Evolutionary conservation across 2,888 invertebrate species (phyloP).

Genomic region (Xestia sexstrigata): DNA sequence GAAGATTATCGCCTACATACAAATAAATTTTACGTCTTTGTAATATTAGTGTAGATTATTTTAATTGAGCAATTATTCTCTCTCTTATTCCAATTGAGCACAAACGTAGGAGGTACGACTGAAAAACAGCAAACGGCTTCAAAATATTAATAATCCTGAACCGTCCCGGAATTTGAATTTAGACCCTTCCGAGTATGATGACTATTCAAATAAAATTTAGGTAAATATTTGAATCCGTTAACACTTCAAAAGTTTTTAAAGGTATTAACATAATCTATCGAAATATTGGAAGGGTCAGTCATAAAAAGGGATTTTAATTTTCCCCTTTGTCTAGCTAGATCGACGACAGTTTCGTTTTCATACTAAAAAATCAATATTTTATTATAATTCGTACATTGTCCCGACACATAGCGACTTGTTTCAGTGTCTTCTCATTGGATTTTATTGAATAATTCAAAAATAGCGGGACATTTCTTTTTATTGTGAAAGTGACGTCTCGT

Average conservation of each 20-base stretch:
- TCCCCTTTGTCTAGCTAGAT: slow-evolving; percentile 63
- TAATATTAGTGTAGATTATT: neutral
- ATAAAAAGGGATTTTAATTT: slow-evolving; percentile 64
- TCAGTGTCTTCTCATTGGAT: slow-evolving; percentile 81
- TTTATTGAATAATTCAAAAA: slow-evolving; percentile 88
- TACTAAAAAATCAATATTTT: slow-evolving; percentile 80
- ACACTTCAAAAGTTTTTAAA: neutral
- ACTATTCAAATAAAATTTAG: slow-evolving; percentile 26
- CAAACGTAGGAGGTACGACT: neutral
- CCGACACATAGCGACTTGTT: slow-evolving; percentile 83
- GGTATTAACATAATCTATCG: slow-evolving; percentile 21
- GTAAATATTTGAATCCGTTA: slow-evolving; percentile 28
- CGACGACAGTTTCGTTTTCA: slow-evolving; percentile 62
- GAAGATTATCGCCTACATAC: too few relatives aligned
- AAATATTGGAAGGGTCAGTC: slow-evolving; percentile 50
- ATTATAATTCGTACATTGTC: slow-evolving; percentile 83
- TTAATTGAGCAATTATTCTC: neutral
- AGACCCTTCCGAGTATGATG: neutral
- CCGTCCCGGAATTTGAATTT: slow-evolving; percentile 4
- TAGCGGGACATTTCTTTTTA: slow-evolving; percentile 76
- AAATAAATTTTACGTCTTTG: too few relatives aligned
- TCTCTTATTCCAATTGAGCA: neutral
- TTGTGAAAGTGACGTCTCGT: slow-evolving; percentile 81
- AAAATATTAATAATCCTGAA: slow-evolving; percentile 13
- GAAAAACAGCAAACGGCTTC: slow-evolving; percentile 4